Percentiles rank a stretch among this genome's conserved stretches.
These are phyloP conservation scores for Cryptus viduatorius DNA, from an alignment of 2,888 invertebrate genomes.

Conservation along the genomic window DNA sequence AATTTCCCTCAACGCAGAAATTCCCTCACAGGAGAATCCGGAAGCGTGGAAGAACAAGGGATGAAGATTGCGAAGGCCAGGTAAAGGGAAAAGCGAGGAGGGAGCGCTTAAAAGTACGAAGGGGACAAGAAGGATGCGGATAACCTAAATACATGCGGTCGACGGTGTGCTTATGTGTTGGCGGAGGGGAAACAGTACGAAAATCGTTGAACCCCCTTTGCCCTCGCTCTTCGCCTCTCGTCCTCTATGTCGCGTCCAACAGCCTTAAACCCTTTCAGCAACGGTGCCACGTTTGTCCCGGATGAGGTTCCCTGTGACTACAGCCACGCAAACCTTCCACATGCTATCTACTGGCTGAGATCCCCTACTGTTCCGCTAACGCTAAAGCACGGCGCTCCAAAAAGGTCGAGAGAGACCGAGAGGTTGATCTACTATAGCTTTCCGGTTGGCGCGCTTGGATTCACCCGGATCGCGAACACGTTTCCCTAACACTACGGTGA, in stretches of 20 bases:
- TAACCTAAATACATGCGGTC: slow-evolving; percentile 4
- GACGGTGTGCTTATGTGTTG: not conserved
- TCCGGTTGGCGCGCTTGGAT: not conserved
- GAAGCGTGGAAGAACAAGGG: not conserved
- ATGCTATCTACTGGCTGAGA: not conserved
- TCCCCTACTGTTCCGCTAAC: not conserved
- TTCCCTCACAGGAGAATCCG: not conserved
- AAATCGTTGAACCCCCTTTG: slow-evolving; percentile 6
- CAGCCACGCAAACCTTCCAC: not conserved
- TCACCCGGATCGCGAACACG: not conserved
- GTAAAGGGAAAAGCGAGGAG: not conserved
- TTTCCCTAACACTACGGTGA: slow-evolving; percentile 15
- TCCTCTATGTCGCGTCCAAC: not conserved
- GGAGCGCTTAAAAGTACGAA: not conserved
- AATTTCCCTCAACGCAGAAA: not conserved
- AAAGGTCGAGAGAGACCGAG: not conserved
- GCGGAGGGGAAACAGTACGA: not conserved
- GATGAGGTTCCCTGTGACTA: not conserved
- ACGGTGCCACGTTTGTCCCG: not conserved
- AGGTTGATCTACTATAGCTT: not conserved
- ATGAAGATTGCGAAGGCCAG: not conserved
- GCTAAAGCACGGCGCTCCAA: not conserved
- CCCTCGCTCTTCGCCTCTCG: not conserved
- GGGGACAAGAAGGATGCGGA: not conserved
- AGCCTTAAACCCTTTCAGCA: slow-evolving; percentile 1